Conservation (phyloP, 2,113 vertebrate species). For the Sigmodon hispidus region DNA sequence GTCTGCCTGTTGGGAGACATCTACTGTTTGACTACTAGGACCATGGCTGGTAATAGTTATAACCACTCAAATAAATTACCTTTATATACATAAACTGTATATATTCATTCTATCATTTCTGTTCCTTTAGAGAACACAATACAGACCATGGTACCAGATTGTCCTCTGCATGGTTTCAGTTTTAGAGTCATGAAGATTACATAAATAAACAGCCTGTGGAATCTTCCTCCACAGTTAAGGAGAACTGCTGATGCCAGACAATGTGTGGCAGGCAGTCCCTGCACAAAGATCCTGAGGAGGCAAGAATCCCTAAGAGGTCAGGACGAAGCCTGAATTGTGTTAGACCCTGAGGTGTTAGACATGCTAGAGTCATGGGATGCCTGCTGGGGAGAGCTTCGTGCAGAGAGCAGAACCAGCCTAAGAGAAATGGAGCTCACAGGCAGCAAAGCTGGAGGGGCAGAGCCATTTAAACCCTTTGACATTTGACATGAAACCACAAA, state of each 20-base stretch:
- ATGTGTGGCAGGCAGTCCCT: neutral
- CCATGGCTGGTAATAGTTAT: neutral
- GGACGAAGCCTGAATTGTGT: too few relatives aligned
- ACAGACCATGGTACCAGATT: neutral
- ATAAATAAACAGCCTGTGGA: neutral
- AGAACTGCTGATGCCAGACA: neutral
- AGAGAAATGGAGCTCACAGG: neutral
- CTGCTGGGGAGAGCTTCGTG: too few relatives aligned
- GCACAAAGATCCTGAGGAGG: neutral
- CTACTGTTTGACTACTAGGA: neutral
- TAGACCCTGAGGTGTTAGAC: neutral
- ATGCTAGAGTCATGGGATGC: neutral
- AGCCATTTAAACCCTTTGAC: too few relatives aligned
- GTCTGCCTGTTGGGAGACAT: neutral
- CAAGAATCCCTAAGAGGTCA: neutral
- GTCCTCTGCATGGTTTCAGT: neutral
- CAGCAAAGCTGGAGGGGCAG: neutral
- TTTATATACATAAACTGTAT: neutral
- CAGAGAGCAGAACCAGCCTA: neutral
- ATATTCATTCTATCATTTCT: neutral
- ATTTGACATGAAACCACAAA: neutral
- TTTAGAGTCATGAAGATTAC: neutral
- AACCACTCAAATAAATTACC: neutral
- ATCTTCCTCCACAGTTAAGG: neutral
- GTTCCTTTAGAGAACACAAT: neutral